Evolutionary conservation across 2,888 invertebrate species (phyloP).

Genomic region (Toxonevra muliebris): DNA sequence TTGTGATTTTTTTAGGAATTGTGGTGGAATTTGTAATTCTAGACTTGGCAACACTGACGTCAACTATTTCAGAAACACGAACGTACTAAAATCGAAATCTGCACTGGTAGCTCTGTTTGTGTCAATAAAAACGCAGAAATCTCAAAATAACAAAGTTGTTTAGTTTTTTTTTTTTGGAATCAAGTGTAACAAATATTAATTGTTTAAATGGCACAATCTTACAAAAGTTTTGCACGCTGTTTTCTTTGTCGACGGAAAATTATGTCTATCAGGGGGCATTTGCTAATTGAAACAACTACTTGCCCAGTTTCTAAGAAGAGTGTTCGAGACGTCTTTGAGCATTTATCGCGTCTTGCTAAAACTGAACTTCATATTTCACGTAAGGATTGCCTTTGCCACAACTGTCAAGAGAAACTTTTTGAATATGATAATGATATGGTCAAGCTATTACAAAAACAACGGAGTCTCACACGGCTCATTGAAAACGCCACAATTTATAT

Average conservation of each 20-base stretch:
- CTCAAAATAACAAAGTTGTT: too few species aligned
- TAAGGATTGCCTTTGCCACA: constrained; percentile 37
- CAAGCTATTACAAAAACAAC: constrained; percentile 37
- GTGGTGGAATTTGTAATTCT: too few species aligned
- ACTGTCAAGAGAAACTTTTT: constrained; percentile 37
- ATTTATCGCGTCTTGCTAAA: constrained; percentile 39
- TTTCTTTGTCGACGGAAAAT: constrained; percentile 41
- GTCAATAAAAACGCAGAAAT: too few species aligned
- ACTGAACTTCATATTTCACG: constrained; percentile 36
- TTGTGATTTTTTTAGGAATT: too few species aligned
- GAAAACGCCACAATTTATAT: constrained; percentile 40
- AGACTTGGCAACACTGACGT: too few species aligned
- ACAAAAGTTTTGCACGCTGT: constrained; percentile 33
- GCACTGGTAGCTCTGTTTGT: too few species aligned
- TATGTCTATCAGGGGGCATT: constrained; percentile 21
- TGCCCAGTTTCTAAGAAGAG: constrained; percentile 42
- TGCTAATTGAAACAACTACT: constrained; percentile 28
- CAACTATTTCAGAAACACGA: too few species aligned
- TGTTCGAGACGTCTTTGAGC: constrained; percentile 37
- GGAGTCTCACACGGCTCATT: constrained; percentile 40
- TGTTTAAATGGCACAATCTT: constrained; percentile 17
- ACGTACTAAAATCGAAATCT: too few species aligned
- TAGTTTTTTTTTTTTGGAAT: too few species aligned
- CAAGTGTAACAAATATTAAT: not conserved
- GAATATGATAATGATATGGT: constrained; percentile 40